phyloP scores from a whole-genome alignment of 2,797 vertebrate genomes.

The Synaphobranchus kaupii region DNA sequence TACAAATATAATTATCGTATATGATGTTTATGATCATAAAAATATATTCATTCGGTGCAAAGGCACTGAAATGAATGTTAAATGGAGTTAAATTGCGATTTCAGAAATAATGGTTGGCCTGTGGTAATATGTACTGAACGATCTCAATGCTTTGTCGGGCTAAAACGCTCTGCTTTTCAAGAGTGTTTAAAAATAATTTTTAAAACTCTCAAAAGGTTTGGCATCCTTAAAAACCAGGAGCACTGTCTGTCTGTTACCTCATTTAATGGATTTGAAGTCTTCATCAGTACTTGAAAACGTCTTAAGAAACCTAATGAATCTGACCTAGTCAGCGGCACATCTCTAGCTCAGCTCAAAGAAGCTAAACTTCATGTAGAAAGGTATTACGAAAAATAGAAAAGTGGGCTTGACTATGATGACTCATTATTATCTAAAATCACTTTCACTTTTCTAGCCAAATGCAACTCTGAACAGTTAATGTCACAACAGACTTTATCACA shows the following conservation, averaged over 20 bases:
- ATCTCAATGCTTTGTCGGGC: not conserved
- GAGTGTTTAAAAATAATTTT: not conserved
- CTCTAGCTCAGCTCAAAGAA: no score
- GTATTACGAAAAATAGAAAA: no score
- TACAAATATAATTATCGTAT: not conserved
- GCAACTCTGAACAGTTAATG: no score
- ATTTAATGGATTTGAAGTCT: not conserved
- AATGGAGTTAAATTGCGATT: not conserved
- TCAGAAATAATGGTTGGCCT: not conserved
- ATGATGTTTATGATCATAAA: not conserved
- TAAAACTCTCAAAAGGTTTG: no score
- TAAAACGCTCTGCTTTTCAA: not conserved
- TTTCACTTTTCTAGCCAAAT: no score
- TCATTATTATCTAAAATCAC: no score
- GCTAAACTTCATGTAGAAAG: no score
- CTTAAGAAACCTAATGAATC: no score
- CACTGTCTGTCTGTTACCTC: not conserved
- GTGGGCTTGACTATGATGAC: no score
- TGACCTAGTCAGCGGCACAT: not conserved
- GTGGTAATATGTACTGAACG: not conserved
- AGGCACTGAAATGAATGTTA: not conserved
- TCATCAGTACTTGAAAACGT: not conserved
- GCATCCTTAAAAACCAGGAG: no score
- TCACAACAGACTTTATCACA: no score
- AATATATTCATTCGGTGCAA: not conserved